Evolutionary conservation across 1,140 invertebrate species (phyloP).

Genomic region (Lerema accius): DNA sequence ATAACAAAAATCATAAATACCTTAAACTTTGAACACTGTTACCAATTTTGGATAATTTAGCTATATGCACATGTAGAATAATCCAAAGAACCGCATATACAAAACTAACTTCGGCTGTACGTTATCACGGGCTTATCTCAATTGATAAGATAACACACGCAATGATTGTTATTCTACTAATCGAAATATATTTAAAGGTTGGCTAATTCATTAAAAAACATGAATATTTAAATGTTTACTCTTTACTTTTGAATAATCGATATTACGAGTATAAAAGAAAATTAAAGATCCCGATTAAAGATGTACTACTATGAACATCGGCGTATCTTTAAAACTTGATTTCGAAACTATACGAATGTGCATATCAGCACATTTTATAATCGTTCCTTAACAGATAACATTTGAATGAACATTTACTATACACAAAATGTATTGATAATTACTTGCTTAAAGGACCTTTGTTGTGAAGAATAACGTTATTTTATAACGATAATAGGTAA

Average conservation of each 20-base stretch:
- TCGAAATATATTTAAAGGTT: constrained; percentile 52
- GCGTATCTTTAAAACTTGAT: constrained; percentile 1
- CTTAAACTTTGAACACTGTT: constrained; percentile 31
- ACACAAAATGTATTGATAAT: background rate
- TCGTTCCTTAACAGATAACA: constrained; percentile 18
- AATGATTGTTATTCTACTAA: constrained; percentile 66
- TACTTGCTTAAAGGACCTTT: background rate
- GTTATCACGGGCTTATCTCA: constrained; percentile 58
- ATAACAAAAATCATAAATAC: background rate
- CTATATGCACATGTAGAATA: constrained; percentile 34
- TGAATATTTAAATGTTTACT: background rate
- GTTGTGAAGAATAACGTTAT: background rate
- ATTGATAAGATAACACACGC: constrained; percentile 62
- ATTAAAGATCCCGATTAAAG: too few species aligned
- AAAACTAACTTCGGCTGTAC: constrained; percentile 47
- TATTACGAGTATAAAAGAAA: too few species aligned
- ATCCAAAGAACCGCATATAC: constrained; percentile 38
- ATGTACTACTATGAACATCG: background rate
- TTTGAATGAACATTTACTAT: background rate
- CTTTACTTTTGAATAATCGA: too few species aligned
- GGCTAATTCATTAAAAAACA: background rate
- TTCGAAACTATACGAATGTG: constrained; percentile 27
- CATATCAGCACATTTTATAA: constrained; percentile 26
- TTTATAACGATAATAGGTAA: too few species aligned
- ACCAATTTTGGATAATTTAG: constrained; percentile 37